Percentiles rank a stretch among this genome's conserved stretches.
Evolutionary conservation across 2,888 invertebrate genomes (phyloP).

Genomic region (Brachylomia viminalis): DNA sequence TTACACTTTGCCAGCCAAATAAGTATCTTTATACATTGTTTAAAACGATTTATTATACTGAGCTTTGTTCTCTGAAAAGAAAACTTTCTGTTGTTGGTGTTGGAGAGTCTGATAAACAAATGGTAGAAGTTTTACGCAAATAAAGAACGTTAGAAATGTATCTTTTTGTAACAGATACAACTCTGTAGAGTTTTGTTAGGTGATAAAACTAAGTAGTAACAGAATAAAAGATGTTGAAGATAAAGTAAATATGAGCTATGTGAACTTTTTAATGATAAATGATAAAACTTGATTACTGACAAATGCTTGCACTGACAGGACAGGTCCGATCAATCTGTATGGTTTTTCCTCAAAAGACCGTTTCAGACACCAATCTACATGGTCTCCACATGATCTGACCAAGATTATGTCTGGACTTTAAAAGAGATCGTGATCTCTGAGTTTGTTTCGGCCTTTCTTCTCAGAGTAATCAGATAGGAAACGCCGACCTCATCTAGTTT

Average conservation of each 20-base stretch:
- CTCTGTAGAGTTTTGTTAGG: slow-evolving; percentile 48
- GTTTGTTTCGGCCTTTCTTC: too few species aligned
- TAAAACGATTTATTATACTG: slow-evolving; percentile 71
- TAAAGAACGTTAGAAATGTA: slow-evolving; percentile 70
- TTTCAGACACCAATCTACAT: too few species aligned
- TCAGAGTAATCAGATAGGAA: too few species aligned
- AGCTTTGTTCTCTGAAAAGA: slow-evolving; percentile 69
- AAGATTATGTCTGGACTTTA: too few species aligned
- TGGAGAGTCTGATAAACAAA: slow-evolving; percentile 73
- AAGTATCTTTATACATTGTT: slow-evolving; percentile 61
- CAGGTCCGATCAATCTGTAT: too few species aligned
- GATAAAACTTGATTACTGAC: too few species aligned
- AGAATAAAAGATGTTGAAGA: slow-evolving; percentile 35
- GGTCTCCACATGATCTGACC: too few species aligned
- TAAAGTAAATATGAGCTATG: slow-evolving; percentile 1
- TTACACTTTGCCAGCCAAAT: slow-evolving; percentile 40
- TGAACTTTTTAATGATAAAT: slow-evolving; percentile 35
- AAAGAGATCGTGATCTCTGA: too few species aligned
- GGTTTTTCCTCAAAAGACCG: too few species aligned
- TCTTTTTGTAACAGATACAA: slow-evolving; percentile 61
- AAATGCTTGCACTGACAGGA: too few species aligned
- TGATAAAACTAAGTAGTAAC: slow-evolving; percentile 50
- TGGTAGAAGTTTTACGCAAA: slow-evolving; percentile 71
- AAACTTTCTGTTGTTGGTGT: slow-evolving; percentile 68
- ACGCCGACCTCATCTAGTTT: too few species aligned